Evolutionary conservation across 2,888 invertebrate species (phyloP).

Genomic region (Meteorus cinctellus): DNA sequence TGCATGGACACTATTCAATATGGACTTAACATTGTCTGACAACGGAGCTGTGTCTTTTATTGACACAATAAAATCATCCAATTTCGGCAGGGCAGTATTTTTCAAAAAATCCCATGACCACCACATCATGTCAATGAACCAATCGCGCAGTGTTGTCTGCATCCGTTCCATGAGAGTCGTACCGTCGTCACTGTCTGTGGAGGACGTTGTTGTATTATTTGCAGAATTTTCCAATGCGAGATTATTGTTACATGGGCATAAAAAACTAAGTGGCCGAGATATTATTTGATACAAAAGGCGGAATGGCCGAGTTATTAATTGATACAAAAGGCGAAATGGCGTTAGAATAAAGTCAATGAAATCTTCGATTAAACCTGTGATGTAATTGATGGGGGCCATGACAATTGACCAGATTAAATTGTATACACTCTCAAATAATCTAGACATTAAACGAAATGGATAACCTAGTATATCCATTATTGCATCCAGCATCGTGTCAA

Average conservation of each 20-base stretch:
- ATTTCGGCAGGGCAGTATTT: constrained; percentile 45
- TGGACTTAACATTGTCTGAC: constrained; percentile 36
- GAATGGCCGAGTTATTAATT: background rate
- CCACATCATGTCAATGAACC: background rate
- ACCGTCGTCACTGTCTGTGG: too few relatives aligned
- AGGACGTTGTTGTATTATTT: too few relatives aligned
- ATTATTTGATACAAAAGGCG: background rate
- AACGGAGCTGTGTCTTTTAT: constrained; percentile 38
- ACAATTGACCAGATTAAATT: background rate
- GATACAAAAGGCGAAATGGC: background rate
- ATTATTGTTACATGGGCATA: background rate
- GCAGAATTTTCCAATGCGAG: background rate
- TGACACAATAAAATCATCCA: constrained; percentile 45
- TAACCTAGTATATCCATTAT: background rate
- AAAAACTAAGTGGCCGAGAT: background rate
- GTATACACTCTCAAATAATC: background rate
- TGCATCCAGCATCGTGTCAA: background rate
- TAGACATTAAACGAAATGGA: constrained; percentile 1
- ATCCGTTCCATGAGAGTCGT: too few relatives aligned
- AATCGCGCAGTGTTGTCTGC: too few relatives aligned
- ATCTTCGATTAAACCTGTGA: constrained; percentile 3
- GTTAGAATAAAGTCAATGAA: background rate
- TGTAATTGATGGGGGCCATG: background rate
- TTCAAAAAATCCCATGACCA: constrained; percentile 36
- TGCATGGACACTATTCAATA: constrained; percentile 44